Evolutionary conservation across 2,113 vertebrate genomes (phyloP).

Genomic region (Heteronetta atricapilla): DNA sequence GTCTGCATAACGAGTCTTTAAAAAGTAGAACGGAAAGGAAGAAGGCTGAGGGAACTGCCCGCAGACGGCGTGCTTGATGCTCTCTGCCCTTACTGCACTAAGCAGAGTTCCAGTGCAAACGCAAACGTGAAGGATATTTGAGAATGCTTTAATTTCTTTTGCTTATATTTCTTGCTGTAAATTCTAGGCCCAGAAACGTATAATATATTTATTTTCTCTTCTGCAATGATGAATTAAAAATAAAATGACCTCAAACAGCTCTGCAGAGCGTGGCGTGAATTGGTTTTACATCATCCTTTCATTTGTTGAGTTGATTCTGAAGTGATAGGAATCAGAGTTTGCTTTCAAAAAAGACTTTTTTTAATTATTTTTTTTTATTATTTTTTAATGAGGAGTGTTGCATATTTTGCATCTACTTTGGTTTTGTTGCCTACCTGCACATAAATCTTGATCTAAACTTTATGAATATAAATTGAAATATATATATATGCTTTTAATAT

Average conservation of each 20-base stretch:
- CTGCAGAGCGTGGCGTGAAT: not conserved
- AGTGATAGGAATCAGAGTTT: not conserved
- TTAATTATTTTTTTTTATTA: not conserved
- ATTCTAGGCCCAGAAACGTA: no score
- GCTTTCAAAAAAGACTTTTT: not conserved
- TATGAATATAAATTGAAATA: not conserved
- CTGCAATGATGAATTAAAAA: no score
- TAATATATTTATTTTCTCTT: not conserved
- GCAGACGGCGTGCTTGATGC: not conserved
- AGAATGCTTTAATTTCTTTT: not conserved
- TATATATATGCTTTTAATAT: no score
- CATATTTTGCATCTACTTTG: not conserved
- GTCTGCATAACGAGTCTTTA: not conserved
- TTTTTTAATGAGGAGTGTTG: not conserved
- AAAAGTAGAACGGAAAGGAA: not conserved
- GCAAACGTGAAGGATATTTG: not conserved
- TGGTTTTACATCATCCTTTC: not conserved
- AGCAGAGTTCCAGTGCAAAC: not conserved
- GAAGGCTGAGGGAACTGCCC: not conserved
- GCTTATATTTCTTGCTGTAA: not conserved
- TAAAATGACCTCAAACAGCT: no score
- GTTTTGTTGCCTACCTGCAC: not conserved
- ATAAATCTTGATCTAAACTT: not conserved
- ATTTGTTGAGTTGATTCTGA: not conserved
- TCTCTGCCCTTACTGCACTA: not conserved